Evolutionary conservation across 64 coral and sea anemone genomes (phyloP).

Genomic region (Montipora cactus): DNA sequence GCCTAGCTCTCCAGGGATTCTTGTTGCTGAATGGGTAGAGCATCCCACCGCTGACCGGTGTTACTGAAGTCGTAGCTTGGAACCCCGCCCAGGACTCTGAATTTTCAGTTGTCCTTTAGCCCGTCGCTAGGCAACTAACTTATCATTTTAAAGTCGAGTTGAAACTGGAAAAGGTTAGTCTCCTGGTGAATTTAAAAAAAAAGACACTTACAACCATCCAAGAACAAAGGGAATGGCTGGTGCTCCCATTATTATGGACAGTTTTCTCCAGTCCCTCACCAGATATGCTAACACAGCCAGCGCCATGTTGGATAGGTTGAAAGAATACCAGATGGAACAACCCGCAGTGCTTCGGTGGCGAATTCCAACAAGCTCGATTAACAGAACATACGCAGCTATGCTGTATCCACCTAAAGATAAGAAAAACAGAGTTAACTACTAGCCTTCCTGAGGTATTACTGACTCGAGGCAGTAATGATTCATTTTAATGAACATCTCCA

Average conservation of each 20-base stretch:
- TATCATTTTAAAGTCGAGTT: no score
- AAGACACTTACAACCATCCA: slow-evolving; percentile 84
- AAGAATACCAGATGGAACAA: slow-evolving; percentile 93
- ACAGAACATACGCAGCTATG: slow-evolving; percentile 83
- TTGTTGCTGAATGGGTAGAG: no score
- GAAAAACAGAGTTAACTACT: not conserved
- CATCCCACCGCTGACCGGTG: no score
- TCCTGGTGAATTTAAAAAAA: not conserved
- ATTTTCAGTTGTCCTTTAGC: no score
- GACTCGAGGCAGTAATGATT: no score
- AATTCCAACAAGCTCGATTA: slow-evolving; percentile 86
- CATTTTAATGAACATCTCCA: no score
- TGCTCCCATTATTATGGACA: slow-evolving; percentile 77
- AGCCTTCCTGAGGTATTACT: not conserved
- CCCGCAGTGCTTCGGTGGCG: slow-evolving; percentile 86
- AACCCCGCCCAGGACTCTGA: no score
- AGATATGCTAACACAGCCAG: slow-evolving; percentile 88
- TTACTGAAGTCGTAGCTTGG: no score
- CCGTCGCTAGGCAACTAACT: no score
- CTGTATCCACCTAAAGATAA: slow-evolving; percentile 76
- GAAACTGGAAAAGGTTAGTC: no score
- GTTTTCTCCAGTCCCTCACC: slow-evolving; percentile 91
- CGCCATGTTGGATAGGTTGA: slow-evolving; percentile 82
- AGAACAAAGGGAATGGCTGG: slow-evolving; percentile 80
- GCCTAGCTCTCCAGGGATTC: no score